These are phyloP conservation scores for Cyprinodon tularosa DNA, from an alignment of 2,113 vertebrate species.

Conservation along the genomic window DNA sequence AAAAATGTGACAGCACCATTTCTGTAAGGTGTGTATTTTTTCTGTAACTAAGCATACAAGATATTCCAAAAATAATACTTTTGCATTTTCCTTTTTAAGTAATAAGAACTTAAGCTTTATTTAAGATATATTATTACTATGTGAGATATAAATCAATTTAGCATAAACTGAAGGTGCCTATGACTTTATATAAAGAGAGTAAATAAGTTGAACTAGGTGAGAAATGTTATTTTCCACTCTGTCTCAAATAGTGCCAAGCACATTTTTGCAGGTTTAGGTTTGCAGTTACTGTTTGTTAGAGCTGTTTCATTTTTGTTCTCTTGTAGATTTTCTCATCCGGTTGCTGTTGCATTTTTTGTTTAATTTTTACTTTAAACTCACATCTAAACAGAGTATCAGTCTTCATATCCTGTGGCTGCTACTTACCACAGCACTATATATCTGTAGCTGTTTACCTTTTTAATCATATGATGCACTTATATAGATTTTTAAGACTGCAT, in stretches of 20 bases:
- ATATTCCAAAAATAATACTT: neutral
- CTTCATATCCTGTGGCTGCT: neutral
- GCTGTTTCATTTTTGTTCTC: too few relatives aligned
- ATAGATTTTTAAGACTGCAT: neutral
- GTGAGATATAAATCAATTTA: neutral
- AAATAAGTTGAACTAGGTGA: neutral
- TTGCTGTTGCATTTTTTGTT: neutral
- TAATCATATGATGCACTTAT: too few relatives aligned
- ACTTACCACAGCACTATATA: neutral
- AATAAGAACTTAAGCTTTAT: neutral
- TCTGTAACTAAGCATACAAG: neutral
- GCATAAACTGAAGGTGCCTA: neutral
- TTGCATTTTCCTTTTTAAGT: neutral
- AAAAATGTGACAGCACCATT: too few relatives aligned
- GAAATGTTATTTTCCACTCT: neutral
- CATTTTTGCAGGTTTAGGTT: neutral
- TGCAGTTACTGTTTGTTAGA: too few relatives aligned
- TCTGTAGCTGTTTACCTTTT: neutral
- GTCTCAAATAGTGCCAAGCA: neutral
- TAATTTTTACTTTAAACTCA: neutral
- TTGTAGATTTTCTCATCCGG: neutral
- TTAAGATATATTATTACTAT: neutral
- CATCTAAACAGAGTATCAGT: neutral
- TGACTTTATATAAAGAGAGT: neutral
- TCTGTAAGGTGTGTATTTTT: neutral